Base-by-base conservation (phyloP, 2,888 invertebrate species). In the Trilocha varians region DNA sequence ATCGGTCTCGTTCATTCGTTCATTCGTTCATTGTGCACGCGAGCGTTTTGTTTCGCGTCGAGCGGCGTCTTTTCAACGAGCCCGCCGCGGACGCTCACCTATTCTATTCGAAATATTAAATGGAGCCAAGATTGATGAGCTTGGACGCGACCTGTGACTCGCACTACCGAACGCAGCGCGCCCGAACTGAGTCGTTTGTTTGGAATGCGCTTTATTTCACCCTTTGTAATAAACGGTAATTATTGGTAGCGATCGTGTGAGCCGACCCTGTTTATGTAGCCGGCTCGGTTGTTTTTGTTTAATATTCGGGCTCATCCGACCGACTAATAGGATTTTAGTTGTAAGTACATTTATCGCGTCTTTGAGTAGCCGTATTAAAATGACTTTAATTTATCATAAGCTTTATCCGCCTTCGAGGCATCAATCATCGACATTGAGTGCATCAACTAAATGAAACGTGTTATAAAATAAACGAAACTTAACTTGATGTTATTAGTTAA, bases 91-190 rank as follows among this genome's bases (percentile, higher is more conserved):
- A 54, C 50, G 53, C 52, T 50, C 53, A 50, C 50, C 41, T 64
- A 65, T 66, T 73, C 75, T 77, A 76, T 75, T 75, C 72, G 61
- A 53, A 78, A 25, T 74, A 73, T 79, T 76, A 82, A 85, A 83
- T 71, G 75, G 75, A 76, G 70, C 55, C 53, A 77, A 80, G 84
- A 85, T 85, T 84, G 79, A 85, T 85, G 84, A 78, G 80, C 65
- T 75, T 73, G 70, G 76, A 77, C 78, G 71, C 72, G 80, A 83
- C 84, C 84, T 83, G 73, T 83, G 85, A 83, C 84, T 82, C 73
- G 75, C 74, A 84, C 84, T 84, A 84, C 85, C 75, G 83, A 83
- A 82, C 68, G 70, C 67, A 62, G 53, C 62, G 56, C 55, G 57
- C 53, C 42, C 46, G 43, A 25, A 38, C 38, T 45, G 48, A 43